Base-by-base conservation (phyloP, 1,140 invertebrate species). In the Drosophila micromelanica region DNA sequence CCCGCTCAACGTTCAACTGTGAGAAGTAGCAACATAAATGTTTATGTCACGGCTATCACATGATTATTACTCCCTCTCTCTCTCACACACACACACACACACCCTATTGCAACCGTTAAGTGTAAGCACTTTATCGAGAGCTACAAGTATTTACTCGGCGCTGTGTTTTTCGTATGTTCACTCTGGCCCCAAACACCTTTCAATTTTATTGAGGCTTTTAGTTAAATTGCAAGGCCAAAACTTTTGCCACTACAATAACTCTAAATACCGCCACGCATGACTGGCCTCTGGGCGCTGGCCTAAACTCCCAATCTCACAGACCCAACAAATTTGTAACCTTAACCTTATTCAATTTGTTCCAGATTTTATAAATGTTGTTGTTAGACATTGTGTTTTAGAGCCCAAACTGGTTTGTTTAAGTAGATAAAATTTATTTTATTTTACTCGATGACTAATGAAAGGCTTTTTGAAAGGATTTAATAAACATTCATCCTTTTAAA, bases 161-260 rank as follows among this genome's bases (percentile, higher is more conserved):
- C 35, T 23, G 37, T 46, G 30, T 20, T 65, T 57, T 57, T 56
- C 23, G 9, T 42, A 32, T 48, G 23, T 32, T 54, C 23, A 13
- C 23, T 40, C 48, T 8, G 15, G 30, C 30, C 27, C 38, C 38
- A 86, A 71, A 86, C 82, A 89, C 79, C 84, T 87, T 82, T 73
- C 71, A 79, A 84, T 57, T 73, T 87, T 77, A 87, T 77, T 71
- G 17, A 64, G 67, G 85, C 82, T 87, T 89, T 87, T 89, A 87
- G 76, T 79, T 84, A 87, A 87, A 87, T 89, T 87, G 78, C 82
- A 74, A 86, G 59, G 76, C 69, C 62, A 54, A 81, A 86, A 84
- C 70, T 82, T 67, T 70, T 74, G 72, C 67, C 72, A 80, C 81
- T 80, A 80, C 62, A 87, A 86, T 87, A 76, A 76, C 82, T 79